Conservation (phyloP, 2,888 invertebrate genomes). For the Malacosoma neustria region DNA sequence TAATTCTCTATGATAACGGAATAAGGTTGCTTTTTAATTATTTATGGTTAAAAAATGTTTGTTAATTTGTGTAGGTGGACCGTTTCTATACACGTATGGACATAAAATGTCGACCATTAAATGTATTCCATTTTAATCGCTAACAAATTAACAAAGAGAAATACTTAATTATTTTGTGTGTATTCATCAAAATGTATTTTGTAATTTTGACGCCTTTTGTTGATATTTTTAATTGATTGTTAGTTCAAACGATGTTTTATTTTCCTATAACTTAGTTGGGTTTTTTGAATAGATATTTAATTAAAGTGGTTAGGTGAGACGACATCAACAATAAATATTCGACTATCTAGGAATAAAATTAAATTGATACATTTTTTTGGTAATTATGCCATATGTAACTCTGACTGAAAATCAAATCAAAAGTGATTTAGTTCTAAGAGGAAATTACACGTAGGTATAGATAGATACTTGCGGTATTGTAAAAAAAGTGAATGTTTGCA, state of each 20-base stretch:
- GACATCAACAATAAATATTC: too few species aligned
- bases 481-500: too few species aligned
- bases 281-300: too few species aligned
- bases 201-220: background rate
- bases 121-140: background rate
- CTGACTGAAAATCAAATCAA: too few species aligned
- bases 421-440: too few species aligned
- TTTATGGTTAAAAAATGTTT: background rate
- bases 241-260: constrained; percentile 7
- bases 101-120: background rate
- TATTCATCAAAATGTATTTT: background rate
- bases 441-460: too few species aligned
- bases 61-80: background rate
- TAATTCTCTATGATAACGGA: background rate
- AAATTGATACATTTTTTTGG: too few species aligned
- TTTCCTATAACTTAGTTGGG: too few species aligned
- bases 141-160: background rate
- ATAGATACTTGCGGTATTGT: too few species aligned
- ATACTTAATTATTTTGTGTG: background rate
- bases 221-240: background rate
- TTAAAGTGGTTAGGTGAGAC: too few species aligned
- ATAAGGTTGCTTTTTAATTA: background rate
- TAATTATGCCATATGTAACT: too few species aligned
- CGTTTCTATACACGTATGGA: background rate
- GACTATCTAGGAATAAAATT: too few species aligned